phyloP scores from a whole-genome alignment of 2,888 invertebrate species.

The Melieria omissa region DNA sequence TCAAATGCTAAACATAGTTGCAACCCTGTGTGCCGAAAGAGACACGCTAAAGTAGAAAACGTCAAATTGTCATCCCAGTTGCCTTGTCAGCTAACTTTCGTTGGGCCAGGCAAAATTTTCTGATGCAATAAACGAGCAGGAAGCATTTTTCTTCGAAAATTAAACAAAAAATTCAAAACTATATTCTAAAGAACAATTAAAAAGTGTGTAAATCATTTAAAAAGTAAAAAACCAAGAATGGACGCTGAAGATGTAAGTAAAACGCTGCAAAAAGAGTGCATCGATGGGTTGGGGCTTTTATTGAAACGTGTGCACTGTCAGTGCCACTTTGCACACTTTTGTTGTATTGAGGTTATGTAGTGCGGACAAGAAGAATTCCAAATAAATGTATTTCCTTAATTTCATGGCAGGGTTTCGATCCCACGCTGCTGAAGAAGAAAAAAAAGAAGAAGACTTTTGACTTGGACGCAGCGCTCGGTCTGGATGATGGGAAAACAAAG shows the following conservation, averaged over 20 bases:
- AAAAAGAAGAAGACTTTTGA: slow-evolving; percentile 94
- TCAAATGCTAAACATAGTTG: too few relatives aligned
- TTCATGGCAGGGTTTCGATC: slow-evolving; percentile 80
- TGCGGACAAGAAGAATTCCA: background rate
- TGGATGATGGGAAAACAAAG: slow-evolving; percentile 69
- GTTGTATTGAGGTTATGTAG: slow-evolving; percentile 43
- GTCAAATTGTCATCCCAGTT: slow-evolving; percentile 25
- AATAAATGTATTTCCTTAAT: slow-evolving; percentile 24
- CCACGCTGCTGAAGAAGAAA: slow-evolving; percentile 88
- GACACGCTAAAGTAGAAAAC: background rate
- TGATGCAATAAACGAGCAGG: slow-evolving; percentile 53
- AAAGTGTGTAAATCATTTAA: slow-evolving; percentile 8
- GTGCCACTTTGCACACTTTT: slow-evolving; percentile 10
- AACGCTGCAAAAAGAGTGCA: background rate
- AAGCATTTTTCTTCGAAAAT: background rate
- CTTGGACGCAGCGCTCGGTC: slow-evolving; percentile 83
- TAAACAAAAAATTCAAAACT: slow-evolving; percentile 16
- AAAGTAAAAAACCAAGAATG: slow-evolving; percentile 45
- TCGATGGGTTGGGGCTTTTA: background rate
- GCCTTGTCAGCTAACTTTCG: slow-evolving; percentile 45
- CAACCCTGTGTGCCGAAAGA: background rate
- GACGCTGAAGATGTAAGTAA: slow-evolving; percentile 58
- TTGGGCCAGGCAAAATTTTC: slow-evolving; percentile 46
- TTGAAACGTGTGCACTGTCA: slow-evolving; percentile 8
- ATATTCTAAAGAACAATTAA: slow-evolving; percentile 20